A percentile compares a stretch with the other conserved stretches of the same genome.
phyloP scores from a whole-genome alignment of 2,888 invertebrate genomes.

The Arctia plantaginis region DNA sequence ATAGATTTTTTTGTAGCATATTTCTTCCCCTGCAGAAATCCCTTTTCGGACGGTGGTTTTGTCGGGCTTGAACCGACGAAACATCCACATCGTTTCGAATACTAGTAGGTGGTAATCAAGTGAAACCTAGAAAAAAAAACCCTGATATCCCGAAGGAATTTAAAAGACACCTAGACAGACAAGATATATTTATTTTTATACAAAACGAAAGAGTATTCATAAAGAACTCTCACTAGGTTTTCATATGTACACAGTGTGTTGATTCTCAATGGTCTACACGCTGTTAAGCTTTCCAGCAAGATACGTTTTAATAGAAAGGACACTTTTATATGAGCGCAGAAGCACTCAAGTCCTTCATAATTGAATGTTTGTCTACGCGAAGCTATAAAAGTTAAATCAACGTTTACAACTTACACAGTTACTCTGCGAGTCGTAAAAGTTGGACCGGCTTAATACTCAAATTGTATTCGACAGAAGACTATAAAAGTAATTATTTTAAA shows the following conservation, averaged over 20 bases:
- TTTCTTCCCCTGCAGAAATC: no score
- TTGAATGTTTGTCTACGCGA: neutral
- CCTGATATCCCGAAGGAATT: no score
- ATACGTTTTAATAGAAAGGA: neutral
- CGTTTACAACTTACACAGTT: neutral
- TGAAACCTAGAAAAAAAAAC: no score
- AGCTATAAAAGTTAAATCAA: neutral
- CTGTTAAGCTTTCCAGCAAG: neutral
- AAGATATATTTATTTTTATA: neutral
- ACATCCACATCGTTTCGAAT: no score
- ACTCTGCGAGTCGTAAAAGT: conserved; percentile 3
- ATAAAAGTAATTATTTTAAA: neutral
- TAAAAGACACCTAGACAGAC: no score
- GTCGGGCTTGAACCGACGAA: no score
- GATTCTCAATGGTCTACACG: neutral
- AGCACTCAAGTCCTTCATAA: neutral
- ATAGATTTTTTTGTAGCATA: no score
- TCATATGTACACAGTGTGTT: neutral
- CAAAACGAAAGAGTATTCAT: neutral
- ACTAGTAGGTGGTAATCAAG: no score
- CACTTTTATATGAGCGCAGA: neutral
- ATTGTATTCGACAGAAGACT: neutral
- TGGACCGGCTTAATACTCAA: neutral
- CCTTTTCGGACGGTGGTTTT: no score
- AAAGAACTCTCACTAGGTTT: neutral